Evolutionary conservation across 2,113 vertebrate genomes (phyloP).

Genomic region (Trematomus loennbergii): DNA sequence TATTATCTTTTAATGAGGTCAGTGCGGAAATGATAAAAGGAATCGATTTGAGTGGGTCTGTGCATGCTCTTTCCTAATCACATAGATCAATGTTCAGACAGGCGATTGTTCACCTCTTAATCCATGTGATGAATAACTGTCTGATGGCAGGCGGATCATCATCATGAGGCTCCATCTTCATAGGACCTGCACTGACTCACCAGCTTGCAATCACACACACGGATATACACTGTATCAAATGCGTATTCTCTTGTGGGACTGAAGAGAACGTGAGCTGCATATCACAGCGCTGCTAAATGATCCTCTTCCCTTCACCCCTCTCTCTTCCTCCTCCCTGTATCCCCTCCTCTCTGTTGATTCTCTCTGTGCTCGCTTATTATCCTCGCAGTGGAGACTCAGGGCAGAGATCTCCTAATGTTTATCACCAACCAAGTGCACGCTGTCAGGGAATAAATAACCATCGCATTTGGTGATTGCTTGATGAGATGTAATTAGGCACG

Average conservation of each 20-base stretch:
- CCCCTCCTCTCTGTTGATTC: slow-evolving; percentile 17
- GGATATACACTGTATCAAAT: not conserved
- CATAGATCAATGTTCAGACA: slow-evolving; percentile 28
- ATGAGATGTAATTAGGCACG: slow-evolving; percentile 71
- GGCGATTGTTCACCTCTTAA: slow-evolving; percentile 50
- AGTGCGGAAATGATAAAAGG: slow-evolving; percentile 18
- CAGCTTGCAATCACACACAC: slow-evolving; percentile 9
- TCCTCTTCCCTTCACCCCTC: slow-evolving; percentile 18
- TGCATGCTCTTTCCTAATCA: slow-evolving; percentile 34
- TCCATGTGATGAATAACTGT: slow-evolving; percentile 41
- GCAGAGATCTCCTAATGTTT: slow-evolving; percentile 31
- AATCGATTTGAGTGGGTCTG: slow-evolving; percentile 35
- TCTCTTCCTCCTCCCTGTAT: slow-evolving; percentile 8
- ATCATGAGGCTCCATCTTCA: slow-evolving; percentile 14
- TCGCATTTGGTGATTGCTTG: slow-evolving; percentile 60
- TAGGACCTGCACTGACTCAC: slow-evolving; percentile 18
- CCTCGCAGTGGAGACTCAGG: not conserved
- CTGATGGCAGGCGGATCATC: slow-evolving; percentile 22
- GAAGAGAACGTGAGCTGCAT: slow-evolving; percentile 46
- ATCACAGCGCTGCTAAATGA: slow-evolving; percentile 19
- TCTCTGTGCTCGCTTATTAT: slow-evolving; percentile 1
- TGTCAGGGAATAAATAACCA: slow-evolving; percentile 60
- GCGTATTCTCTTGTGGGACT: slow-evolving; percentile 22
- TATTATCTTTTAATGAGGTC: slow-evolving; percentile 5
- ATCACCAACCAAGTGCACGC: slow-evolving; percentile 30